phyloP scores from a whole-genome alignment of 2,797 vertebrate species.

The Sebastes melanostomus region DNA sequence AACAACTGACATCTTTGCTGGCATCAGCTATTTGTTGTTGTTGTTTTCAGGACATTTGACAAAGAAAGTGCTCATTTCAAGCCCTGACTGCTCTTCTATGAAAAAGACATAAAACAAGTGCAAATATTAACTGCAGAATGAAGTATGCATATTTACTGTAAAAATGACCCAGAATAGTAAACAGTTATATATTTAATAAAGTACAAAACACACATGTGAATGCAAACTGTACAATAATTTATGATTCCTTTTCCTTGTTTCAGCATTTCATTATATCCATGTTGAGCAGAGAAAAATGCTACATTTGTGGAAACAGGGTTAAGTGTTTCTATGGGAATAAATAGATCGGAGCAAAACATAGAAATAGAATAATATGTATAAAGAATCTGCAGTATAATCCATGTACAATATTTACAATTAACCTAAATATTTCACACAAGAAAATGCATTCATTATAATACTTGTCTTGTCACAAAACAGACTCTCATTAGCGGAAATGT shows the following conservation, averaged over 20 bases:
- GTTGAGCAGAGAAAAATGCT: conserved; percentile 51
- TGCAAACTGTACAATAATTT: conserved; percentile 71
- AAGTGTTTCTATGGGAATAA: conserved; percentile 44
- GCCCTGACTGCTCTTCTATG: background rate
- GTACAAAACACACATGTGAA: conserved; percentile 75
- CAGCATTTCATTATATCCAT: conserved; percentile 36
- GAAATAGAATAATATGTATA: conserved; percentile 50
- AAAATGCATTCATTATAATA: conserved; percentile 54
- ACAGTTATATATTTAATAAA: conserved; percentile 76
- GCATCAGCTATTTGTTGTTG: background rate
- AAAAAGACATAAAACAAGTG: background rate
- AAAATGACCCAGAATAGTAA: conserved; percentile 36
- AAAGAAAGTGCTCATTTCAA: conserved; percentile 38
- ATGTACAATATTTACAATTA: conserved; percentile 77
- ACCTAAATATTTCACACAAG: conserved; percentile 37
- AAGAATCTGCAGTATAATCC: conserved; percentile 54
- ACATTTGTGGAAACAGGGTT: conserved; percentile 52
- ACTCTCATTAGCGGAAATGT: conserved; percentile 14
- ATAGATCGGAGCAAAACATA: conserved; percentile 45
- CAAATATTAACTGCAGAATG: background rate
- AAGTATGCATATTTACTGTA: background rate
- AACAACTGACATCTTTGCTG: conserved; percentile 43
- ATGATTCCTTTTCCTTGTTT: conserved; percentile 14
- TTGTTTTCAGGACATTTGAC: conserved; percentile 9
- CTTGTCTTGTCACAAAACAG: conserved; percentile 42